Evolutionary conservation across 2,113 vertebrate genomes (phyloP).

Genomic region (Eulemur macaco): DNA sequence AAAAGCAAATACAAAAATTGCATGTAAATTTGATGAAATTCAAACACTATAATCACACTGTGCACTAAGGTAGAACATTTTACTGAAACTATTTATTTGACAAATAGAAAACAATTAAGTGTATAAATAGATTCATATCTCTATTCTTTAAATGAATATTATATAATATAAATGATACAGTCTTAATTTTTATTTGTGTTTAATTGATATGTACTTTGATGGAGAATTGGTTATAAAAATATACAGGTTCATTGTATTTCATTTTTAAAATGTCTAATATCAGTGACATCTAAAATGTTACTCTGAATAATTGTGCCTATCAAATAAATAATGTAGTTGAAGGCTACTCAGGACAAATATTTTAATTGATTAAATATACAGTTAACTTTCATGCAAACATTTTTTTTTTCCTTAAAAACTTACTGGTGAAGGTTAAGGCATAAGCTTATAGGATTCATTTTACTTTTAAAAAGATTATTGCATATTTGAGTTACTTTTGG

Average conservation of each 20-base stretch:
- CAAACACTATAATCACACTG: not conserved
- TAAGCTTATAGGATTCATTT: not conserved
- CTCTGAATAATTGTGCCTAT: not conserved
- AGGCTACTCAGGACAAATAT: not conserved
- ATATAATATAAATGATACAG: not conserved
- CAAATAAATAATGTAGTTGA: not conserved
- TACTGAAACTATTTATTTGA: not conserved
- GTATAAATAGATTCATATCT: not conserved
- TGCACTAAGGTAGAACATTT: not conserved
- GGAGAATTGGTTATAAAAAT: not conserved
- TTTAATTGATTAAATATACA: not conserved
- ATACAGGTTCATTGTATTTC: not conserved
- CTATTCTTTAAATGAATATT: not conserved
- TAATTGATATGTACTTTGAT: not conserved
- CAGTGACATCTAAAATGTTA: not conserved
- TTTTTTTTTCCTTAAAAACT: not conserved
- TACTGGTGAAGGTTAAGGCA: not conserved
- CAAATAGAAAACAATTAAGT: not conserved
- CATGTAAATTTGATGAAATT: not conserved
- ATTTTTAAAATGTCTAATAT: not conserved
- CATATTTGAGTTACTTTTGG: not conserved
- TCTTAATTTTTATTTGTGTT: not conserved
- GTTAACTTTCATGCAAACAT: not conserved
- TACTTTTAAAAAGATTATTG: not conserved
- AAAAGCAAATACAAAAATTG: not conserved